Evolutionary conservation across 2,888 invertebrate species (phyloP).

Genomic region (Peribatodes rhomboidaria): DNA sequence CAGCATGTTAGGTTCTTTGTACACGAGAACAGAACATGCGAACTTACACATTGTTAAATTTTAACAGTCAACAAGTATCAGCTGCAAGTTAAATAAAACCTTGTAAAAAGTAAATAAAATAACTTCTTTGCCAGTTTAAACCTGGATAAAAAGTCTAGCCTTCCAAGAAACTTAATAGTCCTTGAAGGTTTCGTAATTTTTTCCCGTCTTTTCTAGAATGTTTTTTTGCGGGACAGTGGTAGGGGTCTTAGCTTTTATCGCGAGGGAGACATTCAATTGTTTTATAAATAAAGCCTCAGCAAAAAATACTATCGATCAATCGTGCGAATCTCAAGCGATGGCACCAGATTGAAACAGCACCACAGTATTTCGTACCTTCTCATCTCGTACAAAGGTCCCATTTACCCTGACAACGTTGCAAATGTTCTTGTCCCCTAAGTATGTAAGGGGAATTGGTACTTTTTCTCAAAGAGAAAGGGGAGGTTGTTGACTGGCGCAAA

Average conservation of each 20-base stretch:
- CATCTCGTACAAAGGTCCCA: conserved; percentile 31
- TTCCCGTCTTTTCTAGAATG: conserved; percentile 51
- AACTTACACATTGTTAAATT: too few relatives aligned
- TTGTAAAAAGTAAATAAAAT: too few relatives aligned
- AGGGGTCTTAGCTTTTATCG: conserved; percentile 79
- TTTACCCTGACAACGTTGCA: conserved; percentile 51
- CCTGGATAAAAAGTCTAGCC: neutral
- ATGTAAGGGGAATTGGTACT: conserved; percentile 54
- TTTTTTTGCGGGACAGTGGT: conserved; percentile 63
- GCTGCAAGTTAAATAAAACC: too few relatives aligned
- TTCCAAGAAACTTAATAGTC: conserved; percentile 19
- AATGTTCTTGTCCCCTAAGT: conserved; percentile 44
- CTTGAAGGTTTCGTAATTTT: conserved; percentile 36
- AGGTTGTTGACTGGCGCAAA: conserved; percentile 49
- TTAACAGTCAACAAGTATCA: too few relatives aligned
- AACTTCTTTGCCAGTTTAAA: too few relatives aligned
- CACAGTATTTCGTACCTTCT: conserved; percentile 54
- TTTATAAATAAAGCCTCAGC: conserved; percentile 84
- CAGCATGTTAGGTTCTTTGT: too few relatives aligned
- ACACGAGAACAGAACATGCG: too few relatives aligned
- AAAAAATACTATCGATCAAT: conserved; percentile 87
- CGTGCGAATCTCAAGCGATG: conserved; percentile 84
- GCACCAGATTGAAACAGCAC: conserved; percentile 63
- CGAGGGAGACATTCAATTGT: conserved; percentile 81
- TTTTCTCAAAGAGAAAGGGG: conserved; percentile 51